Percentiles rank a stretch among this genome's conserved stretches.
Evolutionary conservation across 2,113 vertebrate species (phyloP).

Genomic region (Rhinolophus sinicus): DNA sequence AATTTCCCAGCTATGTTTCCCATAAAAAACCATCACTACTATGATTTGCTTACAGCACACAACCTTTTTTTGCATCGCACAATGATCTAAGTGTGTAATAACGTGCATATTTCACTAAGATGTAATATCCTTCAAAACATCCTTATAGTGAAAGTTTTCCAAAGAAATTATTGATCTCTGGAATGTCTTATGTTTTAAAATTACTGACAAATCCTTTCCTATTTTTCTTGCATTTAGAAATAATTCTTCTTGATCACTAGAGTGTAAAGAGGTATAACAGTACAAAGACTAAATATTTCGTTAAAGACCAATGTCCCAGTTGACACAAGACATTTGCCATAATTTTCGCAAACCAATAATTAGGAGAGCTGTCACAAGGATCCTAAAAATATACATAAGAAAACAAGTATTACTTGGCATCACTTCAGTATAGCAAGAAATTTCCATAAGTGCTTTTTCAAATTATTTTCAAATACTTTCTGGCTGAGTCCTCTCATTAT

Average conservation of each 20-base stretch:
- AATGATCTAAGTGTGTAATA: constrained; percentile 67
- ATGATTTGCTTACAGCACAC: constrained; percentile 50
- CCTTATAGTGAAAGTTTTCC: constrained; percentile 62
- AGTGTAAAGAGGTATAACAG: constrained; percentile 56
- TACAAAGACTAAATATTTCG: constrained; percentile 55
- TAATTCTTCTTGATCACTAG: constrained; percentile 68
- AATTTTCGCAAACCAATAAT: constrained; percentile 35
- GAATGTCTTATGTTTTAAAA: constrained; percentile 64
- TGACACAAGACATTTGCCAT: constrained; percentile 3
- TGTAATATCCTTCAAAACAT: constrained; percentile 69
- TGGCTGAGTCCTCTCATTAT: background rate
- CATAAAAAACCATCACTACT: constrained; percentile 47
- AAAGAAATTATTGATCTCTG: constrained; percentile 69
- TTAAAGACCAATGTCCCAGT: constrained; percentile 6
- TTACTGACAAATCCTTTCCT: constrained; percentile 68
- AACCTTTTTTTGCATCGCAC: constrained; percentile 13
- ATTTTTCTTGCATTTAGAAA: constrained; percentile 72
- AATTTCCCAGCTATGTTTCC: constrained; percentile 71
- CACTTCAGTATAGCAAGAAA: background rate
- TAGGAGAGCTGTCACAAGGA: background rate
- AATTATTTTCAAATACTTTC: constrained; percentile 16
- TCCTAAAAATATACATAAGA: background rate
- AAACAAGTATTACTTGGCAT: background rate
- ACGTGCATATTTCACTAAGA: constrained; percentile 66
- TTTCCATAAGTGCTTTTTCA: background rate